Conservation (phyloP, 1,140 invertebrate species). For the Trichonephila clavata region DNA sequence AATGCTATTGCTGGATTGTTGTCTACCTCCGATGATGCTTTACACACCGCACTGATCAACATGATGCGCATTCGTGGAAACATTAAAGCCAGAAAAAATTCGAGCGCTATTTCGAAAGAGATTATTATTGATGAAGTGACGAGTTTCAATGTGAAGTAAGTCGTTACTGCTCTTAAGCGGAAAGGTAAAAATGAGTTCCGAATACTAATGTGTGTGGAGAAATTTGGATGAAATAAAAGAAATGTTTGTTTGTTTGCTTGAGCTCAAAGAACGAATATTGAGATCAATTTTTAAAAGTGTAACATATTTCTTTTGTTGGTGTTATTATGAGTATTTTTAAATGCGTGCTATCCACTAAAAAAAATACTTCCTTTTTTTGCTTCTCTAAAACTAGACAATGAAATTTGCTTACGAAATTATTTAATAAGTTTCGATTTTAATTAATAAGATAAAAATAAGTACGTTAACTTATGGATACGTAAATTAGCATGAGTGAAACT, state of each 20-base stretch:
- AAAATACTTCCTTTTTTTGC: no score
- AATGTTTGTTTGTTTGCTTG: not conserved
- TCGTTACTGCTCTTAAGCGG: slow-evolving; percentile 1
- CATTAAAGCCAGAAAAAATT: slow-evolving; percentile 62
- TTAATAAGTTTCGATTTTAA: no score
- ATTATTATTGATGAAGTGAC: slow-evolving; percentile 53
- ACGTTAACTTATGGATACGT: no score
- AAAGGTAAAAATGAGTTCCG: slow-evolving; percentile 44
- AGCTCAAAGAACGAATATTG: not conserved
- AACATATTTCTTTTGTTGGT: not conserved
- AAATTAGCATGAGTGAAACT: no score
- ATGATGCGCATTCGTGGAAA: slow-evolving; percentile 47
- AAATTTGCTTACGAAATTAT: no score
- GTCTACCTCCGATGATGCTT: not conserved
- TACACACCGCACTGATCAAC: slow-evolving; percentile 54
- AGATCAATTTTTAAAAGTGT: slow-evolving; percentile 7
- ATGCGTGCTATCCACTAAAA: no score
- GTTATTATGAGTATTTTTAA: no score
- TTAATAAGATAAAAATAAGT: no score
- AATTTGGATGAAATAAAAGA: not conserved
- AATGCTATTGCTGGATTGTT: slow-evolving; percentile 20
- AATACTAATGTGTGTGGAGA: slow-evolving; percentile 1
- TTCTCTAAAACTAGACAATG: no score
- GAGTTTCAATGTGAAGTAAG: not conserved
- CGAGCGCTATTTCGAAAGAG: slow-evolving; percentile 19